phyloP scores from a whole-genome alignment of 1,140 invertebrate genomes.

The Pissodes strobi region DNA sequence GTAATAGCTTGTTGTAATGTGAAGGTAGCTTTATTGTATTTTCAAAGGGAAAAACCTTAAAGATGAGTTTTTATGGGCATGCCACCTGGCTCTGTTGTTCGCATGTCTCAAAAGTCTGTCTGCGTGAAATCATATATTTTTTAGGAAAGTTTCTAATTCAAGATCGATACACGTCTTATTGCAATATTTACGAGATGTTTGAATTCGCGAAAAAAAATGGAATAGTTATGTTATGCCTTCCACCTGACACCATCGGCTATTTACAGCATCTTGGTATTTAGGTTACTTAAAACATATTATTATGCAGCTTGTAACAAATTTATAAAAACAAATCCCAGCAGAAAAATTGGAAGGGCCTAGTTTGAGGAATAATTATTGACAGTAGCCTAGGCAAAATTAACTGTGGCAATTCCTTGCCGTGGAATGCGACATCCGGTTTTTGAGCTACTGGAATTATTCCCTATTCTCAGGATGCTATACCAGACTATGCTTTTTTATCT shows the following conservation, averaged over 20 bases:
- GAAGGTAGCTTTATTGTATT: conserved; percentile 21
- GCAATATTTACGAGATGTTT: conserved; percentile 36
- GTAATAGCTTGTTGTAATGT: conserved; percentile 45
- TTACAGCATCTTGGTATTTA: conserved; percentile 53
- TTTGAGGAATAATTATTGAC: conserved; percentile 27
- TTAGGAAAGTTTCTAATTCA: conserved; percentile 38
- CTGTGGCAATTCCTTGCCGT: too few species aligned
- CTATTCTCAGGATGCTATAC: conserved; percentile 26
- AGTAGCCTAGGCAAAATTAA: conserved; percentile 23
- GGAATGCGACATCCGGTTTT: conserved; percentile 35
- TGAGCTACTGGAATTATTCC: conserved; percentile 30
- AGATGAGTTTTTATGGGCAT: conserved; percentile 49
- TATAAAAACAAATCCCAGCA: conserved; percentile 25
- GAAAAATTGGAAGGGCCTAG: conserved; percentile 25
- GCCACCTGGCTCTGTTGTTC: conserved; percentile 42
- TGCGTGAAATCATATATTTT: conserved; percentile 52
- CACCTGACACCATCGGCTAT: conserved; percentile 48
- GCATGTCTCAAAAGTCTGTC: conserved; percentile 46
- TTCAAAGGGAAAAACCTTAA: conserved; percentile 52
- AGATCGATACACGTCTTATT: conserved; percentile 39
- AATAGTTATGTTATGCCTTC: conserved; percentile 47
- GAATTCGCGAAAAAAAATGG: conserved; percentile 47
- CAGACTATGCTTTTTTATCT: conserved; percentile 31
- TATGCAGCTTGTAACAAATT: conserved; percentile 26
- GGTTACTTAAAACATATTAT: conserved; percentile 28